Evolutionary conservation across 2,797 vertebrate species (phyloP), one percentile per base, ranked within the genome.

Genomic region (Serranus cabrilla): DNA sequence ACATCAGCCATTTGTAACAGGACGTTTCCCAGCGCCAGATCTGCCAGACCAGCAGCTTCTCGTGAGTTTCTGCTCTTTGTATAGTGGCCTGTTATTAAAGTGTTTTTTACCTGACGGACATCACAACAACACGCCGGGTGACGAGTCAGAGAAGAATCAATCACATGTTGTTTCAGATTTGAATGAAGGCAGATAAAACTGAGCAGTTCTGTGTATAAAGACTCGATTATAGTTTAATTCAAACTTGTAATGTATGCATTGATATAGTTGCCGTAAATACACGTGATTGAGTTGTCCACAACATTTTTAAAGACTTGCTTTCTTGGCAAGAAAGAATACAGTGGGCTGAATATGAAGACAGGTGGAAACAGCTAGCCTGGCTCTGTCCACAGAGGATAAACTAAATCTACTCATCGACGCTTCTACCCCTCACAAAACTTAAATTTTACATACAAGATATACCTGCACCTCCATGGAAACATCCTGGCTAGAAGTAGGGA

Each of bases 1-100:
- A 95, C 96, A 10, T 82, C 91, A 56, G 85, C 91, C 0, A 93
- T 93, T 81, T 94, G 94, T 78, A 94, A 94, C 86, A 89, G 73
- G 78, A 95, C 95, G 0, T 74, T 79, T 18, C 55, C 86, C 45
- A 93, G 56, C 21, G 37, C 85, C 42, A 92, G 85, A 56, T 7
- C 88, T 62, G 14, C 73, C 40, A 76, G 64, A 61, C 69, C 93
- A 11, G 56, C 82, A 61, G 91, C 95, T 94, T 82, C 96, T 88
- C 89, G 94, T 95, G 85, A 94, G 94, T 94, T 42, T 73, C 23
- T 54, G 56, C 34, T 61, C 25, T 81, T 46, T 67, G 23, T 55
- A 8, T 17, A 20, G 5, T 17, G 20, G 14, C 61, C 62, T 78
- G 62, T 80, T 45, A 87, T 87, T 72, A 58, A 61, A 82, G 60